A percentile compares a stretch with the other conserved stretches of the same genome.
Evolutionary conservation across 2,113 vertebrate genomes (phyloP).

Genomic region (Lanius collurio): DNA sequence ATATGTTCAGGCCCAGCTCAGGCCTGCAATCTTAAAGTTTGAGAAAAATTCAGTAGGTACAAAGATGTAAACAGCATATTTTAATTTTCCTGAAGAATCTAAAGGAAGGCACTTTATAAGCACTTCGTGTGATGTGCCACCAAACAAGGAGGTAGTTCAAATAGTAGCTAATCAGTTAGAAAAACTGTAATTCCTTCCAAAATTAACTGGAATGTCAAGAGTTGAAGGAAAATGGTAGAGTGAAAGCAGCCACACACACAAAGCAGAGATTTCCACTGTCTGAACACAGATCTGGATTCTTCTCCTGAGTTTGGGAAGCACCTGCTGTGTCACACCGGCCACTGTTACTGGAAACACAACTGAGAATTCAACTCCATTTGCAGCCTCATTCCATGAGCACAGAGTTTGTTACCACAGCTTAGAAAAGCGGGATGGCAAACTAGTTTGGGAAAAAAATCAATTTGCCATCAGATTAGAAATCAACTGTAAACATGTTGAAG

Average conservation of each 20-base stretch:
- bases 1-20: neutral
- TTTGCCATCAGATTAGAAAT: conserved; percentile 61
- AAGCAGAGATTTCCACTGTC: neutral
- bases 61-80: neutral
- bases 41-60: neutral
- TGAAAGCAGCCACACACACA: neutral
- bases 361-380: neutral
- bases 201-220: neutral
- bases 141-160: neutral
- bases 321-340: neutral
- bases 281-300: neutral
- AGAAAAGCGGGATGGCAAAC: conserved; percentile 1
- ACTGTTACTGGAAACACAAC: neutral
- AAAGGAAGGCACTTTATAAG: neutral
- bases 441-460: conserved; percentile 44
- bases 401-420: neutral
- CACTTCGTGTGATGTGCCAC: neutral
- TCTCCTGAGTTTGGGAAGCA: neutral
- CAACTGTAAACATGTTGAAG: conserved; percentile 55
- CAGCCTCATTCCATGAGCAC: neutral
- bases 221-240: neutral
- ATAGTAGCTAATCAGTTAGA: neutral
- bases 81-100: neutral
- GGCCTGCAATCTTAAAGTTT: neutral
- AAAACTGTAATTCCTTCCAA: neutral